Percentiles rank a stretch among this genome's conserved stretches.
These are phyloP conservation scores for Urophycis tenuis DNA, from an alignment of 2,797 vertebrate species.

Conservation along the genomic window DNA sequence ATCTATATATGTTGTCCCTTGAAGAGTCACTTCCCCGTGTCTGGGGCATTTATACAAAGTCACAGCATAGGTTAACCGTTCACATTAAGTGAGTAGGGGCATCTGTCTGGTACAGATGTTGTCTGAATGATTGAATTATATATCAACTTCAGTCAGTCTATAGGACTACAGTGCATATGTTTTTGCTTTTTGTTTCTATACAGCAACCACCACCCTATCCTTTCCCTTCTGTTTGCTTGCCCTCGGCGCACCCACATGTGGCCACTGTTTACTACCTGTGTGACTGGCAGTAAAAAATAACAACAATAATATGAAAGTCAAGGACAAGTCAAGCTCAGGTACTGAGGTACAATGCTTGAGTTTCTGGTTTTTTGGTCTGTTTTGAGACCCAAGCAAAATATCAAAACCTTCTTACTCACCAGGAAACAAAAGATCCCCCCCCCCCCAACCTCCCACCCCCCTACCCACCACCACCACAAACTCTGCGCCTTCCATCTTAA, in stretches of 20 bases:
- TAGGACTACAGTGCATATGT: neutral
- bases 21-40: neutral
- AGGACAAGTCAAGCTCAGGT: constrained; percentile 8
- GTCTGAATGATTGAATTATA: neutral
- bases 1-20: neutral
- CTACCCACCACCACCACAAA: constrained; percentile 3
- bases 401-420: constrained; percentile 4
- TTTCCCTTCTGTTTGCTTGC: constrained; percentile 21
- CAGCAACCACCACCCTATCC: neutral
- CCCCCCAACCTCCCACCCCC: neutral
- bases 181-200: constrained; percentile 11
- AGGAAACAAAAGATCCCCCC: neutral
- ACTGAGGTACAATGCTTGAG: constrained; percentile 22
- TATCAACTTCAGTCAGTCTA: neutral
- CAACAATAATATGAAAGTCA: constrained; percentile 21
- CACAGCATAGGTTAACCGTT: neutral
- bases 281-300: constrained; percentile 38
- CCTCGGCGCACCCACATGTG: constrained; percentile 15
- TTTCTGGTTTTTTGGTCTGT: constrained; percentile 1
- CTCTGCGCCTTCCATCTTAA: neutral
- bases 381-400: constrained; percentile 20
- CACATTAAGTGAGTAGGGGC: neutral
- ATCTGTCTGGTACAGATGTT: neutral
- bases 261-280: constrained; percentile 8
- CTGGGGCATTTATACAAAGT: neutral